A percentile compares a stretch with the other conserved stretches of the same genome.
phyloP scores from a whole-genome alignment of 2,797 vertebrate species.

The Craterocephalus amniculus region DNA sequence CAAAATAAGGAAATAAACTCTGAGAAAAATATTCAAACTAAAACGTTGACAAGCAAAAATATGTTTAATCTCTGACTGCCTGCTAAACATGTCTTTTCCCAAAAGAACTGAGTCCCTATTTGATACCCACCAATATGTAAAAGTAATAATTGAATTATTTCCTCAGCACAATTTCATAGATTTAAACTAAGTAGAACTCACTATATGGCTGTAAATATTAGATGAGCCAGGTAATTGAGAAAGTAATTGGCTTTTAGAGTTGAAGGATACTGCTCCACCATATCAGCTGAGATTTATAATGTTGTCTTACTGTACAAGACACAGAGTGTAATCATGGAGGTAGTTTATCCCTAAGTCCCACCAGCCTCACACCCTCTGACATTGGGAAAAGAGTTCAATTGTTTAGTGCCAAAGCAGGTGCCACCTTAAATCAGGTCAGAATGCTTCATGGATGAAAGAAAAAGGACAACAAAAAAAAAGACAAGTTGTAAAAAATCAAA shows the following conservation, averaged over 20 bases:
- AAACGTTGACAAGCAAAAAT: neutral
- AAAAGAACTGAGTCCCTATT: neutral
- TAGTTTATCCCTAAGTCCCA: conserved; percentile 68
- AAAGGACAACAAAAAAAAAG: conserved; percentile 13
- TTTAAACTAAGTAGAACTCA: conserved; percentile 49
- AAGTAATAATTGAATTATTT: conserved; percentile 55
- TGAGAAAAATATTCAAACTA: neutral
- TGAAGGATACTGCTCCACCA: conserved; percentile 63
- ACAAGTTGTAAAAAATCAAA: conserved; percentile 31
- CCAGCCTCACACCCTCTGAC: conserved; percentile 63
- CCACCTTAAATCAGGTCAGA: conserved; percentile 64
- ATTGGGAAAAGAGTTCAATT: conserved; percentile 53
- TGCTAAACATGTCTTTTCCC: conserved; percentile 14
- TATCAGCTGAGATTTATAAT: conserved; percentile 73
- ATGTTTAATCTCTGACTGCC: neutral
- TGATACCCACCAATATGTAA: conserved; percentile 3
- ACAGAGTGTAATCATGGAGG: conserved; percentile 71
- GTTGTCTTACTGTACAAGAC: conserved; percentile 76
- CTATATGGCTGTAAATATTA: conserved; percentile 72
- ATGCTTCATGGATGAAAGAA: conserved; percentile 45
- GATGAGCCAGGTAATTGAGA: conserved; percentile 70
- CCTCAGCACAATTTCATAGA: conserved; percentile 49
- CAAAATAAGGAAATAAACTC: conserved; percentile 9
- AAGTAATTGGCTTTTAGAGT: conserved; percentile 79
- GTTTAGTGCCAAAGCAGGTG: conserved; percentile 71